Evolutionary conservation across 1,140 invertebrate species (phyloP).

Genomic region (Dinoponera quadriceps): DNA sequence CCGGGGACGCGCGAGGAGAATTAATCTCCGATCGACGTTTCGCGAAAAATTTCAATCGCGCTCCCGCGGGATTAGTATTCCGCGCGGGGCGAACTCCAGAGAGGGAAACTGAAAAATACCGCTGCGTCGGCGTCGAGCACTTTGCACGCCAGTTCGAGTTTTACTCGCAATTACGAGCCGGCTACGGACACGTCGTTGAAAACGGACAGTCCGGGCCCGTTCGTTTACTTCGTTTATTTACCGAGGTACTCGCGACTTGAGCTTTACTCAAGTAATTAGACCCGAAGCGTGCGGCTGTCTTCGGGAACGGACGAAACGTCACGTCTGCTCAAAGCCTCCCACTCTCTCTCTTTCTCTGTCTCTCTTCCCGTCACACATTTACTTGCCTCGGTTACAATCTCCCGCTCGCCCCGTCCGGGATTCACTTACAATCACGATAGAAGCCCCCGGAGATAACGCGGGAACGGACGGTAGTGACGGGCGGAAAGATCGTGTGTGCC

Average conservation of each 20-base stretch:
- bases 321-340: constrained; percentile 15
- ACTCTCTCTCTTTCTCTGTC: constrained; percentile 22
- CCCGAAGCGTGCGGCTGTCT: constrained; percentile 37
- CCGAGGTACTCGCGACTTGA: constrained; percentile 55
- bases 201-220: constrained; percentile 49
- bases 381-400: background rate
- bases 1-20: background rate
- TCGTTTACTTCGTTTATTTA: constrained; percentile 61
- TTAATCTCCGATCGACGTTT: constrained; percentile 9
- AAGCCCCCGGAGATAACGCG: constrained; percentile 36
- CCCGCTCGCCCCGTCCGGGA: constrained; percentile 1
- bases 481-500: constrained; percentile 62
- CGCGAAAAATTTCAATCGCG: constrained; percentile 18
- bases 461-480: constrained; percentile 30
- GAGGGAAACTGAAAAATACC: constrained; percentile 48
- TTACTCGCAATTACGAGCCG: constrained; percentile 53
- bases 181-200: constrained; percentile 49
- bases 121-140: constrained; percentile 38
- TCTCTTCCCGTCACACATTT: constrained; percentile 1
- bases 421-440: constrained; percentile 59
- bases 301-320: constrained; percentile 45
- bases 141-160: constrained; percentile 57
- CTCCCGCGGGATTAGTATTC: constrained; percentile 25
- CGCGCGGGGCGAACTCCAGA: background rate
- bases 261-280: constrained; percentile 62